These are phyloP conservation scores for Matsumyia berberina DNA, from an alignment of 2,888 invertebrate species.

Conservation along the genomic window DNA sequence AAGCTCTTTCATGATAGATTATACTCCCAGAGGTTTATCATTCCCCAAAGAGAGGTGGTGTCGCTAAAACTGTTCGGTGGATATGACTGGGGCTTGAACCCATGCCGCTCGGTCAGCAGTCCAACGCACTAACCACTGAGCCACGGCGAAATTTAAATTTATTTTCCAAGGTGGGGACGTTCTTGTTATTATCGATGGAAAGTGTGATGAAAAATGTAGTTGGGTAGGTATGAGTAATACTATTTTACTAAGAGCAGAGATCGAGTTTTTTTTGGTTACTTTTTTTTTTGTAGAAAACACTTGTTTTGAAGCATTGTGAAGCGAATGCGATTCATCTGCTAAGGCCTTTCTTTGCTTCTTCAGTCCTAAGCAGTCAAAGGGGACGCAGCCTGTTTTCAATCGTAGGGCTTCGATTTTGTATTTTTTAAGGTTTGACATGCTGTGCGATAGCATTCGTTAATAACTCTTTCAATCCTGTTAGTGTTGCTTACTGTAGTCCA, in stretches of 20 bases:
- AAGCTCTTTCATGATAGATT: too few relatives aligned
- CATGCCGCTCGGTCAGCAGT: too few relatives aligned
- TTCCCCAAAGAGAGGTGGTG: too few relatives aligned
- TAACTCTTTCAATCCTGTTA: background rate
- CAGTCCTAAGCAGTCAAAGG: too few relatives aligned
- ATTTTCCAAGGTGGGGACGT: background rate
- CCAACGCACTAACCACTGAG: too few relatives aligned
- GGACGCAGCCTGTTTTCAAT: conserved; percentile 1
- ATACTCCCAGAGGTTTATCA: too few relatives aligned
- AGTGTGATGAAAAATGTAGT: background rate
- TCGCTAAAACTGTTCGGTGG: too few relatives aligned
- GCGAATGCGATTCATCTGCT: background rate
- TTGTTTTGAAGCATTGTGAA: background rate
- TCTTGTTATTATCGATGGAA: conserved; percentile 1
- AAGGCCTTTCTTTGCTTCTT: conserved; percentile 1
- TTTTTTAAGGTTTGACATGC: background rate
- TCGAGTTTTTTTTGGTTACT: background rate
- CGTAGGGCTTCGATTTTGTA: background rate
- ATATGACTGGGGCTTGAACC: too few relatives aligned
- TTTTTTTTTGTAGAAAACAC: background rate
- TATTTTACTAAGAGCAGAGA: background rate
- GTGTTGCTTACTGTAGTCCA: background rate
- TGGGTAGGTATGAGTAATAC: background rate
- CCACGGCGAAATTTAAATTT: background rate
- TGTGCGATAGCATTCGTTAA: background rate